A percentile compares a stretch with the other conserved stretches of the same genome.
Conservation (phyloP, 2,888 invertebrate species). For the Microctonus brassicae region DNA sequence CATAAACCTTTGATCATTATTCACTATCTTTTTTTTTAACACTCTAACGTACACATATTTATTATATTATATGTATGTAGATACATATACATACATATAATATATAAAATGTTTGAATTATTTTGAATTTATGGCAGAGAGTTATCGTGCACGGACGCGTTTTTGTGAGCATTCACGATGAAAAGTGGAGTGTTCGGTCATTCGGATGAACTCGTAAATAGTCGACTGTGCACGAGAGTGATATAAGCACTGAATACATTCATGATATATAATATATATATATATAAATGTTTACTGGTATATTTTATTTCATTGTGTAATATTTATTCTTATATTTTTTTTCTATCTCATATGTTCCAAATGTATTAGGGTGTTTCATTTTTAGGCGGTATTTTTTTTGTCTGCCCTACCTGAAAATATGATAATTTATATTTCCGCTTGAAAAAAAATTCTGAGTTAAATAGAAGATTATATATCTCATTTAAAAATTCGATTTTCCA, state of each 20-base stretch:
- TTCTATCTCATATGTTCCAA: neutral
- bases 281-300: neutral
- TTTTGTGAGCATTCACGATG: neutral
- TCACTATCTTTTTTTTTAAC: neutral
- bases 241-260: conserved; percentile 2
- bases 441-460: no score
- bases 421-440: no score
- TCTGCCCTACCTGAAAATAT: no score
- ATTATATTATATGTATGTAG: neutral
- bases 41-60: neutral
- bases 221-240: conserved; percentile 12
- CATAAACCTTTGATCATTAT: neutral
- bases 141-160: neutral
- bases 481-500: no score
- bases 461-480: no score
- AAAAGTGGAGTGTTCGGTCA: conserved; percentile 21
- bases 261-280: no score
- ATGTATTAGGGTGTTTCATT: no score
- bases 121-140: conserved; percentile 21
- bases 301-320: neutral
- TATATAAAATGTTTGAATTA: no score
- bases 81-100: no score
- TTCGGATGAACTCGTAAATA: conserved; percentile 22
- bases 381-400: neutral
- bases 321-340: neutral